A percentile compares a stretch with the other conserved stretches of the same genome.
phyloP scores from a whole-genome alignment of 1,140 invertebrate genomes.

The Drosophila miranda region DNA sequence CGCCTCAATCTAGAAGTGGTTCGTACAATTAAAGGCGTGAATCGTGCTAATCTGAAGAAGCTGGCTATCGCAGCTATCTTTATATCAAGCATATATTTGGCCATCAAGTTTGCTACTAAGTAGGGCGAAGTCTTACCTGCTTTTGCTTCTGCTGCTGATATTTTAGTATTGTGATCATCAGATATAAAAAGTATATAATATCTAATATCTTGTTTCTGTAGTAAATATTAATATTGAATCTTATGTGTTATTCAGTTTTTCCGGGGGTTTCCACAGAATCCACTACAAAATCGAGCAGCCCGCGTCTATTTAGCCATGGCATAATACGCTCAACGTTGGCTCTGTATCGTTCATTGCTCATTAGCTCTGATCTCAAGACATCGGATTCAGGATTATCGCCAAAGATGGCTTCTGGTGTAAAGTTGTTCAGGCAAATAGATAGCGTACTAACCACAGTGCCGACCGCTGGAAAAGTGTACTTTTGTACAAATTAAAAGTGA shows the following conservation, averaged over 20 bases:
- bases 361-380: background rate
- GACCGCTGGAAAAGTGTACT: conserved; percentile 28
- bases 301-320: conserved; percentile 52
- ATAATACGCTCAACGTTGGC: conserved; percentile 46
- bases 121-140: conserved; percentile 19
- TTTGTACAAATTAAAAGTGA: no score
- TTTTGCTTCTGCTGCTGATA: background rate
- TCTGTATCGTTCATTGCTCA: conserved; percentile 38
- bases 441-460: conserved; percentile 27
- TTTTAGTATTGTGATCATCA: conserved; percentile 23
- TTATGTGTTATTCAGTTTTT: background rate
- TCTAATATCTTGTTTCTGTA: conserved; percentile 24
- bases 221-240: conserved; percentile 20
- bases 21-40: conserved; percentile 85
- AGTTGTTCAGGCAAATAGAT: conserved; percentile 31
- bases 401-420: conserved; percentile 15
- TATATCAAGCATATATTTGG: conserved; percentile 66
- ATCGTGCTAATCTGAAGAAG: conserved; percentile 65
- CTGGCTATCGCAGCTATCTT: conserved; percentile 61
- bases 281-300: conserved; percentile 24
- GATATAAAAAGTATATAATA: conserved; percentile 6
- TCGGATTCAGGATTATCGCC: background rate
- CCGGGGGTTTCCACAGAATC: background rate
- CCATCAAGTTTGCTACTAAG: conserved; percentile 66
- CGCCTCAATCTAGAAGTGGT: conserved; percentile 89